Percentiles rank a stretch among this genome's conserved stretches.
Evolutionary conservation across 1,140 invertebrate species (phyloP).

Genomic region (Zophobas morio): DNA sequence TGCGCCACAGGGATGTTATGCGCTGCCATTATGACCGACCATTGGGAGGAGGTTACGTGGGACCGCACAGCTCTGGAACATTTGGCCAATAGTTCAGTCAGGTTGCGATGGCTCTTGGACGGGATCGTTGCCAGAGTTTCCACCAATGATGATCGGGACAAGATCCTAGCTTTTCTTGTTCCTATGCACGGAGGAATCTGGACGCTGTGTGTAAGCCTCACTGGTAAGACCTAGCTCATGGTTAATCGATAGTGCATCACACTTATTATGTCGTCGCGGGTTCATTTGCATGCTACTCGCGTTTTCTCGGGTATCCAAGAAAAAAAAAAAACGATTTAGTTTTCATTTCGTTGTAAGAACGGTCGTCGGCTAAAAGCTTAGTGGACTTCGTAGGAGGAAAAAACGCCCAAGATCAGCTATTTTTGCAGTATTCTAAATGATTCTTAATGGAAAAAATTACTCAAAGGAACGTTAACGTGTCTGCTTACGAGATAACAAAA

Average conservation of each 20-base stretch:
- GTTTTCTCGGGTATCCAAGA: neutral
- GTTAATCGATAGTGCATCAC: conserved; percentile 43
- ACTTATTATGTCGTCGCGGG: neutral
- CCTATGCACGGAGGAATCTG: conserved; percentile 91
- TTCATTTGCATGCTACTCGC: neutral
- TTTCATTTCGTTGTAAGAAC: too few relatives aligned
- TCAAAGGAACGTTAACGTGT: too few relatives aligned
- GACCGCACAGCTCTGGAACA: conserved; percentile 72
- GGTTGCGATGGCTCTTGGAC: conserved; percentile 77
- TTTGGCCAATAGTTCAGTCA: conserved; percentile 71
- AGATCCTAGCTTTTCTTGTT: conserved; percentile 77
- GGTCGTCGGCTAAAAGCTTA: too few relatives aligned
- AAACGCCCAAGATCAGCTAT: too few relatives aligned
- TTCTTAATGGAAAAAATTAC: too few relatives aligned
- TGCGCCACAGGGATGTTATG: conserved; percentile 84
- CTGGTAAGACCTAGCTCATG: conserved; percentile 70
- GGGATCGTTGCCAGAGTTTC: conserved; percentile 74
- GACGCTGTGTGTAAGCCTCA: conserved; percentile 85
- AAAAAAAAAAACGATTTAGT: too few relatives aligned
- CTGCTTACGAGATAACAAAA: too few relatives aligned
- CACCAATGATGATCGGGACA: conserved; percentile 59
- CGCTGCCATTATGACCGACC: conserved; percentile 86
- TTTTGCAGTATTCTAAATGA: too few relatives aligned
- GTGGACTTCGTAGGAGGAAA: too few relatives aligned
- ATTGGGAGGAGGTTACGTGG: conserved; percentile 89